Percentiles rank a stretch among this genome's conserved stretches.
Conservation (phyloP, 2,797 vertebrate species). For the Phrynocephalus guinanensis region DNA sequence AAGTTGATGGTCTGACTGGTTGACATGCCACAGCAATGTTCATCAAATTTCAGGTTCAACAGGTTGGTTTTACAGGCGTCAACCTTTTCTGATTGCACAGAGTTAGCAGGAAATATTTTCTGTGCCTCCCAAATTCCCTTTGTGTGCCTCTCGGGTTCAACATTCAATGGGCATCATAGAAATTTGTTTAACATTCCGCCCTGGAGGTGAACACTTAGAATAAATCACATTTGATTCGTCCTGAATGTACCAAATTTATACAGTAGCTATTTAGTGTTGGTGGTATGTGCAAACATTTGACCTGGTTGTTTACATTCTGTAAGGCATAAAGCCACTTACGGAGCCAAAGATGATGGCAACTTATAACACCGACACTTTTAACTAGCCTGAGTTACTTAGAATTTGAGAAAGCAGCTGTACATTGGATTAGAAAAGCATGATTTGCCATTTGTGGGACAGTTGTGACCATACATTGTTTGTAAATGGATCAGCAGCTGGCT, state of each 20-base stretch:
- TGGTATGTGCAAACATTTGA: not conserved
- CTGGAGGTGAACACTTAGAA: not conserved
- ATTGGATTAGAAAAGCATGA: not conserved
- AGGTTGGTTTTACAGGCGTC: not conserved
- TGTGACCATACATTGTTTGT: not conserved
- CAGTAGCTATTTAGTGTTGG: not conserved
- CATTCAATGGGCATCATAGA: not conserved
- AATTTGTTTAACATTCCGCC: not conserved
- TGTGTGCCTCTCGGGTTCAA: not conserved
- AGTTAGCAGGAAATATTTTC: not conserved
- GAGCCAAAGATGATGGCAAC: not conserved
- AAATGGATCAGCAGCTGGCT: conserved; percentile 3
- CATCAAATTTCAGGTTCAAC: not conserved
- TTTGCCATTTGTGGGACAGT: not conserved
- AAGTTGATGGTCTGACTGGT: not conserved
- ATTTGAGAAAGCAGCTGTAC: not conserved
- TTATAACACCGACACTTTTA: not conserved
- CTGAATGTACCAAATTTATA: not conserved
- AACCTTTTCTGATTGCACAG: not conserved
- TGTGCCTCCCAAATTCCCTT: not conserved
- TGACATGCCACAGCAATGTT: not conserved
- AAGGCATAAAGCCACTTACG: not conserved
- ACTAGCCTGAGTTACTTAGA: not conserved
- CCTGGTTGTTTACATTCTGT: not conserved
- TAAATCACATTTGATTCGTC: not conserved